Evolutionary conservation across 2,797 vertebrate species (phyloP).

Genomic region (Ptychobarbus kaznakovi): DNA sequence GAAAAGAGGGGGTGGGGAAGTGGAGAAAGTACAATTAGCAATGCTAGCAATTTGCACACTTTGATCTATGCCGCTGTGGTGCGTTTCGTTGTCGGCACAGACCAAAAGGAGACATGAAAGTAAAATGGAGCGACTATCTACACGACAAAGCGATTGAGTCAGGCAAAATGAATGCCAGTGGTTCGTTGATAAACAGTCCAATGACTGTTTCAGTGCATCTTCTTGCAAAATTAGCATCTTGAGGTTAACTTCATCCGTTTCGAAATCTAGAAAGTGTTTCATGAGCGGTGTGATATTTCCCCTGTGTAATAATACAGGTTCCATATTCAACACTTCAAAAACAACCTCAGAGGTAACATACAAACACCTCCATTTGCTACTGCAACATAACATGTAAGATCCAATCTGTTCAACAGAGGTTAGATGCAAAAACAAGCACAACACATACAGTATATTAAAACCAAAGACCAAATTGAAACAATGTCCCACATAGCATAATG

Average conservation of each 20-base stretch:
- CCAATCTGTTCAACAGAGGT: conserved; percentile 64
- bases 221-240: conserved; percentile 19
- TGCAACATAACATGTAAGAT: conserved; percentile 44
- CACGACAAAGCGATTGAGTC: conserved; percentile 17
- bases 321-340: neutral
- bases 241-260: conserved; percentile 13
- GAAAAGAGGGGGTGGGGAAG: conserved; percentile 65
- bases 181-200: neutral
- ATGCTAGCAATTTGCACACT: conserved; percentile 49
- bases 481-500: conserved; percentile 15
- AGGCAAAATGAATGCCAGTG: conserved; percentile 35
- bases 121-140: conserved; percentile 20
- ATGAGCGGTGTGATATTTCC: neutral
- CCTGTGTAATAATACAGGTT: conserved; percentile 2
- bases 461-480: conserved; percentile 18
- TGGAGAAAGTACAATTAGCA: conserved; percentile 72
- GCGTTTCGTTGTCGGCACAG: conserved; percentile 62
- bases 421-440: conserved; percentile 65
- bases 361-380: conserved; percentile 43
- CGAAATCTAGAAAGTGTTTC: conserved; percentile 24
- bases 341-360: conserved; percentile 35
- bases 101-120: conserved; percentile 61
- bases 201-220: neutral
- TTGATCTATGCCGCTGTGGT: conserved; percentile 71
- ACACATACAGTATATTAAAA: conserved; percentile 13